Evolutionary conservation across 2,797 vertebrate species (phyloP).

Genomic region (Knipowitschia caucasica): DNA sequence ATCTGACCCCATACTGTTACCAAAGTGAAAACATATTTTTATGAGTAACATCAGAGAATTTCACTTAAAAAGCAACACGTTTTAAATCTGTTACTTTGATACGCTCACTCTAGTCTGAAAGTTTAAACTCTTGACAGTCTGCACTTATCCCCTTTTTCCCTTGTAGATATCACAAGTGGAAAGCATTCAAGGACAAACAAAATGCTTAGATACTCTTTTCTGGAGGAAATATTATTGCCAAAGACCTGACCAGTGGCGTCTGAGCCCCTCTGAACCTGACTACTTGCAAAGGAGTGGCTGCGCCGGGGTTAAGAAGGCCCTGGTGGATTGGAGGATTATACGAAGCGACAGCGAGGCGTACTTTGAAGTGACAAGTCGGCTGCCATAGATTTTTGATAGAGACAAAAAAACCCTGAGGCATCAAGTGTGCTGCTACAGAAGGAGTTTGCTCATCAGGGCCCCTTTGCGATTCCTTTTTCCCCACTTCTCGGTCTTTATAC

Average conservation of each 20-base stretch:
- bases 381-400: constrained; percentile 25
- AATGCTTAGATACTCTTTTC: constrained; percentile 9
- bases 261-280: constrained; percentile 10
- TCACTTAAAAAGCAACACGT: background rate
- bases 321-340: constrained; percentile 19
- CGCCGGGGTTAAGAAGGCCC: constrained; percentile 5
- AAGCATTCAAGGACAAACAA: constrained; percentile 5
- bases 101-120: background rate
- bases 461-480: constrained; percentile 25
- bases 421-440: constrained; percentile 14
- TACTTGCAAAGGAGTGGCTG: constrained; percentile 48
- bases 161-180: background rate
- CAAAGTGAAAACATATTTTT: no score
- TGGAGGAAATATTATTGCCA: constrained; percentile 28
- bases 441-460: constrained; percentile 20
- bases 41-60: background rate
- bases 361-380: constrained; percentile 17
- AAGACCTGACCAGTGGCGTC: constrained; percentile 34
- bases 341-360: constrained; percentile 20
- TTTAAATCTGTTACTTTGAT: background rate
- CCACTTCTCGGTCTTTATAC: constrained; percentile 20
- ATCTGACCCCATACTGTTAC: no score
- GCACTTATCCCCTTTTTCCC: background rate
- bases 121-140: background rate
- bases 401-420: constrained; percentile 12